Evolutionary conservation across 2,888 invertebrate species (phyloP), one percentile per base, ranked within the genome.

Genomic region (Tortrix viridana): DNA sequence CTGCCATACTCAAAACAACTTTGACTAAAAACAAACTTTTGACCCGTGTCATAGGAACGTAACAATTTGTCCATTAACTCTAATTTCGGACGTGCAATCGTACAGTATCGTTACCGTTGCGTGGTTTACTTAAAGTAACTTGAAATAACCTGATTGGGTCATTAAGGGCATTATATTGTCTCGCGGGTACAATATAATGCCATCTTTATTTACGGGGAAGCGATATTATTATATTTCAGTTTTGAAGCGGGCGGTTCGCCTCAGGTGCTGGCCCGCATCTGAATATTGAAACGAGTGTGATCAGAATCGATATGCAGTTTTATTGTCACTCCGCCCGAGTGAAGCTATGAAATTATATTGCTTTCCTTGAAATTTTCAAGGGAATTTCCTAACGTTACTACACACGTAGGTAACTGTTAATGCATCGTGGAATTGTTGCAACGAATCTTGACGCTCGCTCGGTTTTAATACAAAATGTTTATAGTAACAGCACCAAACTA

Each of bases 231-330:
- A 88, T 88, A 83, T 58, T 63, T 63, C 79, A 86, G 88, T 85
- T 88, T 83, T 86, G 83, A 83, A 79, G 75, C 74, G 71, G 76
- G 75, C 74, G 72, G 76, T 75, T 75, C 73, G 89, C 80, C 89
- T 80, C 91, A 90, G 90, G 89, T 90, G 91, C 76, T 79, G 79
- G 72, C 78, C 75, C 82, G 79, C 80, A 82, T 85, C 82, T 85
- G 87, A 88, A 89, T 88, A 90, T 89, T 80, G 87, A 81, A 86
- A 84, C 81, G 86, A 79, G 81, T 89, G 89, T 89, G 89, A 89
- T 88, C 87, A 83, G 90, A 89, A 91, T 89, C 82, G 89, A 84
- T 84, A 89, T 89, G 91, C 89, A 91, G 80, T 89, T 90, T 91
- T 90, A 90, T 89, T 89, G 88, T 89, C 86, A 86, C 81, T 81